Percentiles rank a stretch among this genome's conserved stretches.
These are phyloP conservation scores for Bombyx mandarina DNA, from an alignment of 1,140 invertebrate species.

Conservation along the genomic window DNA sequence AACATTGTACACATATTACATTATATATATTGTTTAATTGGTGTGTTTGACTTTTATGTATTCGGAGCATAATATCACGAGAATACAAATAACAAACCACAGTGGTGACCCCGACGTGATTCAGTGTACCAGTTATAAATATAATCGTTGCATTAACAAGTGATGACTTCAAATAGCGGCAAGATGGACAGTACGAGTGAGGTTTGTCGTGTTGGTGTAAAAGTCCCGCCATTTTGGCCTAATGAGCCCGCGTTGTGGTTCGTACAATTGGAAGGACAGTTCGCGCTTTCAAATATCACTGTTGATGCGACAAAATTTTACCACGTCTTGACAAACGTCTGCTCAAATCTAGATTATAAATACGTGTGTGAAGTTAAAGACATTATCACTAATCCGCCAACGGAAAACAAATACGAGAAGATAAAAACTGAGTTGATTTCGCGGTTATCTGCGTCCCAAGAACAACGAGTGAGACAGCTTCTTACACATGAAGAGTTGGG, in stretches of 20 bases:
- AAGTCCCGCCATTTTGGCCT: conserved; percentile 19
- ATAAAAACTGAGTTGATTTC: conserved; percentile 13
- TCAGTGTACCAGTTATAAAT: too few relatives aligned
- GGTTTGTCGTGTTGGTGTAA: conserved; percentile 2
- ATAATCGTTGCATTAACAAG: too few relatives aligned
- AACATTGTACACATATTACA: too few relatives aligned
- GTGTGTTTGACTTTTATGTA: too few relatives aligned
- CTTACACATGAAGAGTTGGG: conserved; percentile 10
- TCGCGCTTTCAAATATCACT: conserved; percentile 12
- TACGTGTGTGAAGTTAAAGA: conserved; percentile 7
- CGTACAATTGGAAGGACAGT: conserved; percentile 9
- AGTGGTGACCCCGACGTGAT: too few relatives aligned
- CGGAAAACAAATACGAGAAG: conserved; percentile 6
- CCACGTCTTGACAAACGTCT: conserved; percentile 9
- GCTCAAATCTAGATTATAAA: conserved; percentile 7
- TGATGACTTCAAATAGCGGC: too few relatives aligned
- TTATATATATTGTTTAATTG: too few relatives aligned
- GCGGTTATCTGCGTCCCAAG: conserved; percentile 9
- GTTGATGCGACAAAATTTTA: conserved; percentile 15
- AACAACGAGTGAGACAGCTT: conserved; percentile 6
- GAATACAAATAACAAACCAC: too few relatives aligned
- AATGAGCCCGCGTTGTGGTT: conserved; percentile 3
- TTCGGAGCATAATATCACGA: too few relatives aligned
- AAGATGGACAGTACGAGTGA: too few relatives aligned
- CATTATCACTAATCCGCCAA: conserved; percentile 8